These are phyloP conservation scores for Penaeus chinensis DNA, from an alignment of 1,140 invertebrate species.

Conservation along the genomic window DNA sequence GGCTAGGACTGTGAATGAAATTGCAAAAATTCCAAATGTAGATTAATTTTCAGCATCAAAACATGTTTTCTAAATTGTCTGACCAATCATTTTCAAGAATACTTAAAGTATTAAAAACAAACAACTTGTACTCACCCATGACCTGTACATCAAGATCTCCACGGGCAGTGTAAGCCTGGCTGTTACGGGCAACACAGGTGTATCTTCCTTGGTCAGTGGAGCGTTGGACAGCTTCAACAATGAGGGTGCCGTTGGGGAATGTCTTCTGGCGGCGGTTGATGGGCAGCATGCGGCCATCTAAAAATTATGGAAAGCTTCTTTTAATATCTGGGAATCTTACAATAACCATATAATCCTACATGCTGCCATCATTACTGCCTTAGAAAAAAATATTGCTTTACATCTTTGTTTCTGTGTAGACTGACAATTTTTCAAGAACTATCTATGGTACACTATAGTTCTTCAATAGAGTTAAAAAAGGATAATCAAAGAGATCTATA, in stretches of 20 bases:
- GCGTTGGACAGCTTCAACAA: conserved; percentile 93
- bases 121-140: conserved; percentile 81
- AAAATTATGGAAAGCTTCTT: background rate
- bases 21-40: conserved; percentile 1
- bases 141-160: conserved; percentile 92
- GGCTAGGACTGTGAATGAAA: too few species aligned
- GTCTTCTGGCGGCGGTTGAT: conserved; percentile 96
- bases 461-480: too few species aligned
- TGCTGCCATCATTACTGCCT: too few species aligned
- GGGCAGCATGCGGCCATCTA: conserved; percentile 81
- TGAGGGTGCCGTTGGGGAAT: conserved; percentile 91
- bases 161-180: conserved; percentile 87
- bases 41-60: background rate
- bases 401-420: too few species aligned
- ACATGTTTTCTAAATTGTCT: background rate
- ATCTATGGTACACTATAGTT: too few species aligned
- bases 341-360: background rate
- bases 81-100: background rate
- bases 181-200: conserved; percentile 91
- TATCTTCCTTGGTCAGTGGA: conserved; percentile 93
- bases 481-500: too few species aligned
- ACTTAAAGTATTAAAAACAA: background rate
- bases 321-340: background rate
- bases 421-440: too few species aligned
- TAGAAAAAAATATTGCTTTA: too few species aligned